Evolutionary conservation across 2,888 invertebrate genomes (phyloP).

Genomic region (Heteromurus nitidus): DNA sequence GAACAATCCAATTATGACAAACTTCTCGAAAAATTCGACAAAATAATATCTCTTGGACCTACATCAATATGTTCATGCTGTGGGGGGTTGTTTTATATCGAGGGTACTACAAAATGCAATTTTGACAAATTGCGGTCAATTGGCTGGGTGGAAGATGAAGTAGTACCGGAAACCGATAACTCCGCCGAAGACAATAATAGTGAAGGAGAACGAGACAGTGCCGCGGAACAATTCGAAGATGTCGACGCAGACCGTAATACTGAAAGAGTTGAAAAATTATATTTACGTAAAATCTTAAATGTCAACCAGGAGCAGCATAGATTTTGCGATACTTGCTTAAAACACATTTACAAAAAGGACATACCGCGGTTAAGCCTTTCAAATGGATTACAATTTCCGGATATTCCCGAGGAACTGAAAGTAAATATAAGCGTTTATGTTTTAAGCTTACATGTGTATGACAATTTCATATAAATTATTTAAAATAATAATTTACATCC

Average conservation of each 20-base stretch:
- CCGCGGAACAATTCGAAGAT: no score
- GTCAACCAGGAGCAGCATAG: neutral
- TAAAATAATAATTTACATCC: neutral
- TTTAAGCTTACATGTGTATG: neutral
- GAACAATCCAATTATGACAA: neutral
- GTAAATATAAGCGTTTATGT: neutral
- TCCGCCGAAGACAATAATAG: no score
- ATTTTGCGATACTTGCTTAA: neutral
- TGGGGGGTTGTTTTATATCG: neutral
- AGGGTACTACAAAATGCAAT: neutral
- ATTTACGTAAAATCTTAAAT: neutral
- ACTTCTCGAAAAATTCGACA: neutral
- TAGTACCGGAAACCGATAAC: no score
- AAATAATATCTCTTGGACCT: neutral
- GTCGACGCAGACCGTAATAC: no score
- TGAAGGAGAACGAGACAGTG: no score
- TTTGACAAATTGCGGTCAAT: neutral
- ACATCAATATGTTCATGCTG: neutral
- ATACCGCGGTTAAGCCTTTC: conserved; percentile 36
- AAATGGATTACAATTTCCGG: conserved; percentile 54
- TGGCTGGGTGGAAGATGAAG: neutral
- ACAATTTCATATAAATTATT: neutral
- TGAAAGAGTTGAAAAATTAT: no score
- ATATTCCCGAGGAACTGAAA: conserved; percentile 19
- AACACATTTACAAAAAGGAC: neutral